Base-by-base conservation (phyloP, 2,113 vertebrate genomes). In the Tachycineta bicolor region DNA sequence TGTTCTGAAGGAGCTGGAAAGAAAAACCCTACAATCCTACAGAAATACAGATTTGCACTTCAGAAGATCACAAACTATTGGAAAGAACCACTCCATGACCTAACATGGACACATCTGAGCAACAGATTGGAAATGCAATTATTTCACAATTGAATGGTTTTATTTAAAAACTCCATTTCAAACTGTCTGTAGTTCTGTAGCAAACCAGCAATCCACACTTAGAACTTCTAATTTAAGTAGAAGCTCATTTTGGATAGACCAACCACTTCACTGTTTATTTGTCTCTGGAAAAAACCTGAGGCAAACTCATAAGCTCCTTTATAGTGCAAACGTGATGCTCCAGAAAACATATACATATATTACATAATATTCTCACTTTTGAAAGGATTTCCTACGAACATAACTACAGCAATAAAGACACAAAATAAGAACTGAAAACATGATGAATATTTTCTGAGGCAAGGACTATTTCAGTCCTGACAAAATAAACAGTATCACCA, bases 201-300 rank as follows among this genome's bases (percentile, higher is more conserved):
- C 55, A 93, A 71, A 78, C 37, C 10, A 34, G 6, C 49, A 63
- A 53, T 31, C 62, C 79, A 83, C 37, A 41, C 34, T 29, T 56
- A 31, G 60, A 89, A 37, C 39, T 58, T 70, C 76, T 94, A 43
- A 89, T 85, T 93, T 60, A 81, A 87, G 17, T 11, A 60, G 83
- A 60, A 75, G 60, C 28, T 78, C 67, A 78, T 89, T 95, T 87
- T 81, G 84, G 67, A 78, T 24, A 81, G 15, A 92, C 46, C 9
- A 11, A 58, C 59, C 73, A 88, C 55, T 59, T 81, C 93, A 91
- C 65, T 83, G 81, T 70, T 77, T 44, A 67, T 75, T 69, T 75
- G 56, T 58, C 80, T 65, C 69, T 58, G 78, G 81, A 95, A 97
- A 92, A 79, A 87, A 90, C 87, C 53, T 21, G 33, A 95, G 76